These are phyloP conservation scores for Fregetta grallaria DNA, from an alignment of 2,113 vertebrate species.

Conservation along the genomic window DNA sequence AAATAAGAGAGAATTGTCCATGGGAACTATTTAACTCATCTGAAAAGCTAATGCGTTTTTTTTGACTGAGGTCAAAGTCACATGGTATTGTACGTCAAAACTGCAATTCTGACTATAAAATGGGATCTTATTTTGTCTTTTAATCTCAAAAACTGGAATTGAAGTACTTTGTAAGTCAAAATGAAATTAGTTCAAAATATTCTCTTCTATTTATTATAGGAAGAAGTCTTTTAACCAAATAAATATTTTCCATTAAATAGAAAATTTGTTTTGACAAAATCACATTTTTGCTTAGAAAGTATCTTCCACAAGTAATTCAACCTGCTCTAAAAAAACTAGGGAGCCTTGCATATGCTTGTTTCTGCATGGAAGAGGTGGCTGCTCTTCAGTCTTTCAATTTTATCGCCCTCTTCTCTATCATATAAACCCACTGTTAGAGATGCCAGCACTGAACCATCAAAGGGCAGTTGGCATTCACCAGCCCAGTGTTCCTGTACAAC, in stretches of 20 bases:
- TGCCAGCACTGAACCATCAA: neutral
- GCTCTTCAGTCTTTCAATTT: neutral
- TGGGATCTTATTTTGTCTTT: neutral
- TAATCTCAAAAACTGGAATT: neutral
- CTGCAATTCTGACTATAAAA: neutral
- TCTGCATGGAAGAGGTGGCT: neutral
- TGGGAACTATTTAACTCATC: neutral
- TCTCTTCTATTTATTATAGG: neutral
- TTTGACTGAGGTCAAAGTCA: neutral
- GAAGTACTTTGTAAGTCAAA: neutral
- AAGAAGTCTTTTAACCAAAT: neutral
- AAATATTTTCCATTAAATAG: neutral
- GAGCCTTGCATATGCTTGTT: neutral
- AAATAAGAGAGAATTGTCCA: neutral
- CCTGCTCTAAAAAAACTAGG: neutral
- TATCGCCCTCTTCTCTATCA: neutral
- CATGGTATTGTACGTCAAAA: neutral
- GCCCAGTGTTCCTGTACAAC: neutral
- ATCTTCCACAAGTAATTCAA: neutral
- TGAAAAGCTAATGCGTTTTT: neutral
- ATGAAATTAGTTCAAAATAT: neutral
- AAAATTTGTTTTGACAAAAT: neutral
- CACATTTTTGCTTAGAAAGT: neutral
- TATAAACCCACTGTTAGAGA: neutral
- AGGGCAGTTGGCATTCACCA: neutral